Evolutionary conservation across 37 sponge, comb jelly and placozoan species (phyloP), one percentile per base, ranked within the genome.

Genomic region (Hormiphora californensis): DNA sequence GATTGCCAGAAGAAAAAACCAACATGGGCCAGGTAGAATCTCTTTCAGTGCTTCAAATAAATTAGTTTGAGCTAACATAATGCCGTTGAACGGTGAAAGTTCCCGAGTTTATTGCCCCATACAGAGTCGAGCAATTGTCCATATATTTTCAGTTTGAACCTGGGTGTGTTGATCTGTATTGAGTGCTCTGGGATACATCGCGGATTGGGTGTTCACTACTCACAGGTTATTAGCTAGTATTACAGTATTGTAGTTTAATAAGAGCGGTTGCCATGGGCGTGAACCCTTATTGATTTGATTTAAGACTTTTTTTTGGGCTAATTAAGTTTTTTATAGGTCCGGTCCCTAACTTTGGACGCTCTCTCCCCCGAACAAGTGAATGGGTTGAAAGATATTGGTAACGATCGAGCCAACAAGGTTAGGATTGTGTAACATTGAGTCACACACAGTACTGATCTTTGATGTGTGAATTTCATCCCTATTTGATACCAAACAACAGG

Each of bases 101-200:
- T n/a, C n/a, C n/a, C n/a, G n/a, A n/a, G n/a, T n/a, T n/a, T n/a
- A n/a, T n/a, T n/a, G n/a, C n/a, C n/a, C n/a, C n/a, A n/a, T n/a
- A n/a, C n/a, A n/a, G n/a, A n/a, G n/a, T n/a, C n/a, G n/a, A n/a
- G n/a, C n/a, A n/a, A n/a, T n/a, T 38, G 17, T 17, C 40, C 8
- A 3, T 23, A 63, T 17, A 23, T 39, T 54, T 87, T 5, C 90
- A 95, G 95, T 88, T 63, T 95, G 55, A 93, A 90, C 39, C 88
- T 93, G 0, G 93, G 95, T 28, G 89, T 95, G 0, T 89, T 92
- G 53, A 89, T 95, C 34, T 95, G 95, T 39, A 95, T 95, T 32
- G 95, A 95, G 55, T 95, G 95, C 54, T 95, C 95, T 19, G 95
- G 95, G 9, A 88, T 89, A 0, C 95, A 95, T 39, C 65, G 95